Percentiles rank a stretch among this genome's conserved stretches.
These are phyloP conservation scores for Idaea biselata DNA, from an alignment of 2,888 invertebrate genomes.

Conservation along the genomic window DNA sequence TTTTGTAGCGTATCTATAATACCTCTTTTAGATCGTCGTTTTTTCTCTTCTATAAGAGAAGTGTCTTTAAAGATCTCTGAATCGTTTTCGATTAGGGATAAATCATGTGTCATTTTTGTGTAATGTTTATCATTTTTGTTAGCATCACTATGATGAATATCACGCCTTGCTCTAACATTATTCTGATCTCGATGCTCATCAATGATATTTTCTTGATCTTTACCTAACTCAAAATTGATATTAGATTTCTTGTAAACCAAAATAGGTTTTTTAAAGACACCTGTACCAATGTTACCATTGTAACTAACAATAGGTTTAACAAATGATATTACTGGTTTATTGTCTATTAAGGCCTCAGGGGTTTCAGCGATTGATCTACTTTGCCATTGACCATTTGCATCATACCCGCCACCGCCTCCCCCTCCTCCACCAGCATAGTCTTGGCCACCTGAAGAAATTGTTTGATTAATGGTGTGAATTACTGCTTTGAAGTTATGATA, in stretches of 20 bases:
- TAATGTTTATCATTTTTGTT: background rate
- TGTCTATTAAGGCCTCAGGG: conserved; percentile 28
- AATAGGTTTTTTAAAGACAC: conserved; percentile 21
- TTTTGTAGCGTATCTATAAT: conserved; percentile 59
- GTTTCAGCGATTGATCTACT: conserved; percentile 59
- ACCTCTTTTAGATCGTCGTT: conserved; percentile 46
- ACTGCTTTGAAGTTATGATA: conserved; percentile 16
- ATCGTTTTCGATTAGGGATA: background rate
- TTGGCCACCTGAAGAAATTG: conserved; percentile 58
- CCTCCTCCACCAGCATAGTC: conserved; percentile 56
- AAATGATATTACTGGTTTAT: conserved; percentile 47
- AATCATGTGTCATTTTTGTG: background rate
- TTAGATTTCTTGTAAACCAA: conserved; percentile 26
- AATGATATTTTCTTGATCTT: conserved; percentile 8
- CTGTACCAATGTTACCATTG: conserved; percentile 30
- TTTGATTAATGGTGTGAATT: conserved; percentile 36
- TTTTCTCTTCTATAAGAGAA: background rate
- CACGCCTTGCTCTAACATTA: background rate
- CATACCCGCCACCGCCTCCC: conserved; percentile 56
- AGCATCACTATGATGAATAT: background rate
- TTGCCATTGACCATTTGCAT: conserved; percentile 74
- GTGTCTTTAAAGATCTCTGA: background rate
- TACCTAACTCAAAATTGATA: conserved; percentile 22
- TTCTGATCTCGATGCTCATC: conserved; percentile 1
- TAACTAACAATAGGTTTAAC: conserved; percentile 43